Evolutionary conservation across 2,888 invertebrate genomes (phyloP).

Genomic region (Lasioglossum lativentre): DNA sequence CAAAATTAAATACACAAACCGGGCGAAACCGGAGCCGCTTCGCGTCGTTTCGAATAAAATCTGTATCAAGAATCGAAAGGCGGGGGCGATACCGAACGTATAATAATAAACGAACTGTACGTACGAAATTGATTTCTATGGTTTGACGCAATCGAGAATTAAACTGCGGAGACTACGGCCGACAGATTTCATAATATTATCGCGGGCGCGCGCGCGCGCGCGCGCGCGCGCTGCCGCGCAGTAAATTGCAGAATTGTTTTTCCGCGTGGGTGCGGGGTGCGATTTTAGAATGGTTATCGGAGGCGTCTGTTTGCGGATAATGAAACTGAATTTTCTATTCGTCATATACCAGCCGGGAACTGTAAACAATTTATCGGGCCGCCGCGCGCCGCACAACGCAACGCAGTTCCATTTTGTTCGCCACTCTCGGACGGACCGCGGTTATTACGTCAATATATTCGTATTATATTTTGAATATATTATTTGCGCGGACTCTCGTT

Average conservation of each 20-base stretch:
- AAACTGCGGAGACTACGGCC: background rate
- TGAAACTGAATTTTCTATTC: conserved; percentile 35
- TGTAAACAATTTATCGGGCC: conserved; percentile 29
- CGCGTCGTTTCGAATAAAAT: background rate
- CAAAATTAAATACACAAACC: background rate
- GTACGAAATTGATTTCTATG: background rate
- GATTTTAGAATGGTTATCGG: conserved; percentile 7
- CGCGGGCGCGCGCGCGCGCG: too few species aligned
- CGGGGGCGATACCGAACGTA: background rate
- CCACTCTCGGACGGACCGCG: background rate
- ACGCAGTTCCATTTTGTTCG: background rate
- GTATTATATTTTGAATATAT: conserved; percentile 25
- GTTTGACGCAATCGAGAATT: background rate
- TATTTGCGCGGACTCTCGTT: conserved; percentile 14
- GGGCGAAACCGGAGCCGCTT: background rate
- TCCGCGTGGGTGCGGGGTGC: background rate
- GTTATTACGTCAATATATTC: conserved; percentile 24
- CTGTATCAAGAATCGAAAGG: background rate
- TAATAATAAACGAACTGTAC: background rate
- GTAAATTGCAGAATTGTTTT: background rate
- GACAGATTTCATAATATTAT: background rate
- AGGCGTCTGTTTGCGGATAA: background rate
- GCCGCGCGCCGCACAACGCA: too few species aligned
- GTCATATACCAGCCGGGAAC: background rate
- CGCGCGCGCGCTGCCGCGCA: too few species aligned